A percentile compares a stretch with the other conserved stretches of the same genome.
phyloP scores from a whole-genome alignment of 2,797 vertebrate species.

The Sebastes melanostomus region DNA sequence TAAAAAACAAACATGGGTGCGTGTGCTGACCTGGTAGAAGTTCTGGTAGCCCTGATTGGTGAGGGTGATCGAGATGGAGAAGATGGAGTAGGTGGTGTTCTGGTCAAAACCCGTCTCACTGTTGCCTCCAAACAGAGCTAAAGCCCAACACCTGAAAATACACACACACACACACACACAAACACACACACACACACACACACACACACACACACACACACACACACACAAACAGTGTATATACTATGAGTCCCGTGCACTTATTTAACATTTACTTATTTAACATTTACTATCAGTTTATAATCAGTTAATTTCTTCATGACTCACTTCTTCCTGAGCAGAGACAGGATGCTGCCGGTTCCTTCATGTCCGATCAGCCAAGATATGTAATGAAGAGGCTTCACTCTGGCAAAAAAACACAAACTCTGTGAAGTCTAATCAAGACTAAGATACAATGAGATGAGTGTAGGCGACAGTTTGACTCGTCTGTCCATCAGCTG shows the following conservation, averaged over 20 bases:
- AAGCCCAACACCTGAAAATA: slow-evolving; percentile 90
- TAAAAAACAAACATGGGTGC: background rate
- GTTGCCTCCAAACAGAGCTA: slow-evolving; percentile 94
- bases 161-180: background rate
- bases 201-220: slow-evolving; percentile 4
- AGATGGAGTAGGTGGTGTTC: slow-evolving; percentile 95
- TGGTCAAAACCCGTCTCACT: slow-evolving; percentile 95
- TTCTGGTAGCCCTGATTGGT: slow-evolving; percentile 93
- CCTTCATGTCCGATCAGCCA: slow-evolving; percentile 98
- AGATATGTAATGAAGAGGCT: slow-evolving; percentile 95
- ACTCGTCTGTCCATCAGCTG: background rate
- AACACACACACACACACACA: slow-evolving; percentile 16
- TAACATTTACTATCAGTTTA: background rate
- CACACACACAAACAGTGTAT: background rate
- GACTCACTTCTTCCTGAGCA: slow-evolving; percentile 90
- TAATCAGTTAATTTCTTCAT: background rate
- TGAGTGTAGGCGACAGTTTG: background rate
- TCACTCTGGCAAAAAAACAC: slow-evolving; percentile 83
- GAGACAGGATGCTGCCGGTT: slow-evolving; percentile 92
- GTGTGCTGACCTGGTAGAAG: slow-evolving; percentile 87
- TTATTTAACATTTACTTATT: background rate
- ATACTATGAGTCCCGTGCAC: background rate
- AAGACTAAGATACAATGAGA: background rate
- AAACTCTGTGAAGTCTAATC: background rate
- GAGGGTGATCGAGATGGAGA: slow-evolving; percentile 93